Base-by-base conservation (phyloP, 2,888 invertebrate species). In the Rhagonycha fulva region DNA sequence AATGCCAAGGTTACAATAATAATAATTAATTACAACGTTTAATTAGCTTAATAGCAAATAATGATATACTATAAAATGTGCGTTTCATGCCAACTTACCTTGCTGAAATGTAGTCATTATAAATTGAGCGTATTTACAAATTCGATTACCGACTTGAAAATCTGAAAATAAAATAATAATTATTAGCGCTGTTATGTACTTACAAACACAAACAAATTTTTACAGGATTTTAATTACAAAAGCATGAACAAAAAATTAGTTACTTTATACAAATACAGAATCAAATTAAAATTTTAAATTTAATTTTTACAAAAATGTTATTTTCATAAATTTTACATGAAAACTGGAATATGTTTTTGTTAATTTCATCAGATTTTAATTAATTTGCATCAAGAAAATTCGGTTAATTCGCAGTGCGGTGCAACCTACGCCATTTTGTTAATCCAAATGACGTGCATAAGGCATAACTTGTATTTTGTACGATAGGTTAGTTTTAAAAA, bases 61-160 rank as follows among this genome's bases (percentile, higher is more conserved):
- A 24, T 63, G 11, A 62, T 4, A 62, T 23, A 62, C n/a, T 14
- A 23, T 67, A 23, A 67, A 67, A 67, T 12, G 28, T 67, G 14
- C n/a, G 24, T 24, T 26, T 26, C 24, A 62, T 28, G 60, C 23
- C 24, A 62, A 82, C 82, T 75, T 80, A 83, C 83, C 82, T 76
- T 82, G 83, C 78, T 82, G 83, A 80, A 83, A 81, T 74, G 83
- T 79, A 73, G 83, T 82, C 83, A 83, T 83, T 71, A 72, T 76
- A 78, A 66, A 26, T 66, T 66, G 63, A 66, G 63, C 63, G 63
- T 66, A 66, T 66, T 66, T 24, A 26, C 63, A 24, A 66, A 24
- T 66, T 66, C n/a, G 63, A 47, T 7, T 9, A 47, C 47, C 7
- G 47, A 47, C n/a, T n/a, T 47, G n/a, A 47, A 47, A 47, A 47